These are phyloP conservation scores for Cetoscarus ocellatus DNA, from an alignment of 2,797 vertebrate genomes.

Conservation along the genomic window DNA sequence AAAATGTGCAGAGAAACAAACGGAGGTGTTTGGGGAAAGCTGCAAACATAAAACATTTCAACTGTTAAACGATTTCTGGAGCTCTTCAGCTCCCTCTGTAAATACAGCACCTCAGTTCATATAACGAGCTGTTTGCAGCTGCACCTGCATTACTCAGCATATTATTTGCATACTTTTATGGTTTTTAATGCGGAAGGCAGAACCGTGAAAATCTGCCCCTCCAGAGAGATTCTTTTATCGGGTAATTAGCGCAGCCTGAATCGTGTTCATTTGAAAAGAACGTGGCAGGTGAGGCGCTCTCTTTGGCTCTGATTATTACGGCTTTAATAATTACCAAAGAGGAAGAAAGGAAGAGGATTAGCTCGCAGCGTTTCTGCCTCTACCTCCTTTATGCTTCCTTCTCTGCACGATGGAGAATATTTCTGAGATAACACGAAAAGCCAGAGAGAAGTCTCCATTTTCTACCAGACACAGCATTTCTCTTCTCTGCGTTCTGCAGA, in stretches of 20 bases:
- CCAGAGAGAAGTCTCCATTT: neutral
- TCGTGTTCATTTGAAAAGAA: slow-evolving; percentile 23
- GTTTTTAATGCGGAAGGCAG: slow-evolving; percentile 6
- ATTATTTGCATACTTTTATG: slow-evolving; percentile 7
- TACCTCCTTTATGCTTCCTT: neutral
- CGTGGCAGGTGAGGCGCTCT: slow-evolving; percentile 21
- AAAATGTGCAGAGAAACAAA: neutral
- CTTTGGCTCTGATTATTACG: slow-evolving; percentile 5
- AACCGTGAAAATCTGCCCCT: slow-evolving; percentile 8
- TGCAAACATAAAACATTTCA: neutral
- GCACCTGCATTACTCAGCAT: slow-evolving; percentile 3
- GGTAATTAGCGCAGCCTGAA: slow-evolving; percentile 46
- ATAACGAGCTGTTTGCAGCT: slow-evolving; percentile 3
- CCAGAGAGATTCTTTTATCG: slow-evolving; percentile 34
- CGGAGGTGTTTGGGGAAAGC: neutral
- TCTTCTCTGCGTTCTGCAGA: neutral
- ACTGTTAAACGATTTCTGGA: neutral
- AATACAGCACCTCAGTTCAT: neutral
- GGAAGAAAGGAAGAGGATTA: neutral
- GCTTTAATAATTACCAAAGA: slow-evolving; percentile 17
- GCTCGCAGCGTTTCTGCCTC: neutral
- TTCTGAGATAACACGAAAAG: neutral
- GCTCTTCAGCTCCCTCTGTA: neutral
- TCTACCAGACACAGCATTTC: neutral
- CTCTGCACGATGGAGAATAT: neutral